Conservation (phyloP, 2,113 vertebrate genomes). For the Engraulis encrasicolus region DNA sequence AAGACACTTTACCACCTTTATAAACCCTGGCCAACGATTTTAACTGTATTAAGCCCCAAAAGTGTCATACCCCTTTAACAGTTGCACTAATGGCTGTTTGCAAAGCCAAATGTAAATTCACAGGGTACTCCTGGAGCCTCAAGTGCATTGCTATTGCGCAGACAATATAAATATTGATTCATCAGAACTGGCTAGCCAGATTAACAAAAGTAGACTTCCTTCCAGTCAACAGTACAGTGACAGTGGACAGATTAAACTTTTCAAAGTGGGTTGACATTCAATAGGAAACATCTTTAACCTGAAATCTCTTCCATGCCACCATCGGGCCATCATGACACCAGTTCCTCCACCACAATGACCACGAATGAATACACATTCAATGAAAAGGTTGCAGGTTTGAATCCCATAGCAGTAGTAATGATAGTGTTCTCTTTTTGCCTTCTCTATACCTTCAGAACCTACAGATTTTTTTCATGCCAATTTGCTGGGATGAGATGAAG, state of each 20-base stretch:
- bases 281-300: constrained; percentile 36
- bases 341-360: background rate
- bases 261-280: constrained; percentile 37
- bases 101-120: background rate
- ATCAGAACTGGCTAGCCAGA: background rate
- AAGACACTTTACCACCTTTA: too few species aligned
- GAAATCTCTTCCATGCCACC: background rate
- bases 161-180: background rate
- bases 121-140: background rate
- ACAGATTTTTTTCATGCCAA: too few species aligned
- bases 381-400: too few species aligned
- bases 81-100: background rate
- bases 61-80: background rate
- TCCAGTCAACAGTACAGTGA: background rate
- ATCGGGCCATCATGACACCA: background rate
- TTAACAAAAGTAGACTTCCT: background rate
- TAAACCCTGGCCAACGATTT: too few species aligned
- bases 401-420: too few species aligned
- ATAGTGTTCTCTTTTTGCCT: too few species aligned
- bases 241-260: constrained; percentile 31
- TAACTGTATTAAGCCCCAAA: too few species aligned
- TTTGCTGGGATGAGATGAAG: too few species aligned
- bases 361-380: background rate
- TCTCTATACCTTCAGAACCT: too few species aligned
- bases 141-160: background rate